A percentile compares a stretch with the other conserved stretches of the same genome.
These are phyloP conservation scores for Aphaenogaster ashmeadi DNA, from an alignment of 1,140 invertebrate species.

Conservation along the genomic window DNA sequence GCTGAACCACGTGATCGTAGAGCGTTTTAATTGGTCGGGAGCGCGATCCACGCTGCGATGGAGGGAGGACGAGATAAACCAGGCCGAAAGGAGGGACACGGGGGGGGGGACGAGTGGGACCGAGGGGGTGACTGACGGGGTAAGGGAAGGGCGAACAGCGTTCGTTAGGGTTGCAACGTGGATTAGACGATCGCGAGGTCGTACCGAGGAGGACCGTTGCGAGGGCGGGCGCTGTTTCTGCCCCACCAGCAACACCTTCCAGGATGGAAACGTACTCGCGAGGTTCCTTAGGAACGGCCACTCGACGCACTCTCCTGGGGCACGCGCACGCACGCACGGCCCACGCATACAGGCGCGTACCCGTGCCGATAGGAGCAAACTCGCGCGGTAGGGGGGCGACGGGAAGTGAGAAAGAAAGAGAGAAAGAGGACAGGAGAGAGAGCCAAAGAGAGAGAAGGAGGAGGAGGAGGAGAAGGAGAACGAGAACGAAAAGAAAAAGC, in stretches of 20 bases:
- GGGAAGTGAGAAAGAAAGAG: neutral
- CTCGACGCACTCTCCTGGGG: conserved; percentile 58
- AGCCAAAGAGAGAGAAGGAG: neutral
- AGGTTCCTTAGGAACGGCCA: conserved; percentile 71
- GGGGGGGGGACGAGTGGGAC: conserved; percentile 59
- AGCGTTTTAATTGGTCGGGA: conserved; percentile 86
- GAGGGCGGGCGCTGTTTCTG: conserved; percentile 83
- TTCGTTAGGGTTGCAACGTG: conserved; percentile 82
- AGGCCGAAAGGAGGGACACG: conserved; percentile 50
- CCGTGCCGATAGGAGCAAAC: conserved; percentile 33
- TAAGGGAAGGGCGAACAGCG: conserved; percentile 65
- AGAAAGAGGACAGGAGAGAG: neutral
- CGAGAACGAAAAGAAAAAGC: conserved; percentile 12
- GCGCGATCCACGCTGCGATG: conserved; percentile 64
- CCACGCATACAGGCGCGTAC: conserved; percentile 68
- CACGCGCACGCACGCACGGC: conserved; percentile 69
- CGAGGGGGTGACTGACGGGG: conserved; percentile 69
- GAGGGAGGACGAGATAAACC: conserved; percentile 68
- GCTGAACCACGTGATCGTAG: conserved; percentile 83
- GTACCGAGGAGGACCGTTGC: conserved; percentile 71
- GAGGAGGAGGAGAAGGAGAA: conserved; percentile 1
- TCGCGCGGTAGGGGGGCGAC: conserved; percentile 23
- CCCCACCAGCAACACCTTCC: conserved; percentile 86
- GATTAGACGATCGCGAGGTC: conserved; percentile 82
- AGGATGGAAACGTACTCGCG: conserved; percentile 77